These are phyloP conservation scores for Hyppa rectilinea DNA, from an alignment of 2,888 invertebrate species.

Conservation along the genomic window DNA sequence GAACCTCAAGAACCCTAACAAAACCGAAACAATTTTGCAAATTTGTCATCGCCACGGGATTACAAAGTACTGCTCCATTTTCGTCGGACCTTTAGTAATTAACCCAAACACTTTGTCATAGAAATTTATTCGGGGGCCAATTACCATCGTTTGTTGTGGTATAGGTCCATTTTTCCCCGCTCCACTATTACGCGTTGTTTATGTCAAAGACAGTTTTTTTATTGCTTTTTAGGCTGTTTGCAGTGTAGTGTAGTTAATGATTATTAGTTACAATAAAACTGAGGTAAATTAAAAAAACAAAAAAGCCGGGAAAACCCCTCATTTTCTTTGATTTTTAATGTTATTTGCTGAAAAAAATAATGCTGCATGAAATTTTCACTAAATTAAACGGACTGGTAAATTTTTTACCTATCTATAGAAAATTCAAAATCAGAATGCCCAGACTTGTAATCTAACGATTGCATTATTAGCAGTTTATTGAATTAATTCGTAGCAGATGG, in stretches of 20 bases:
- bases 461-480: no score
- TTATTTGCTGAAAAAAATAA: no score
- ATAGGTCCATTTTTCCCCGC: conserved; percentile 48
- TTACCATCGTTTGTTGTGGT: conserved; percentile 58
- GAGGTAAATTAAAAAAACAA: no score
- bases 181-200: conserved; percentile 33
- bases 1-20: conserved; percentile 63
- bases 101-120: conserved; percentile 65
- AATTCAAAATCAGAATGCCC: no score
- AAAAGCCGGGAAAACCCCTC: no score
- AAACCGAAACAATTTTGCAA: conserved; percentile 71
- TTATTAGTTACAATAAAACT: no score
- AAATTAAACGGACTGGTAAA: no score
- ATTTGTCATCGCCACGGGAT: conserved; percentile 70
- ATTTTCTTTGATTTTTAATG: no score
- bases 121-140: conserved; percentile 65
- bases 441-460: no score
- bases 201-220: conserved; percentile 10
- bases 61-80: conserved; percentile 69
- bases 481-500: no score
- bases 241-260: not conserved
- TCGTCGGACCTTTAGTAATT: conserved; percentile 67
- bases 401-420: no score
- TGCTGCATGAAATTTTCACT: no score
- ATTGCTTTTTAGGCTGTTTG: not conserved